These are phyloP conservation scores for Catagonus wagneri DNA, from an alignment of 2,113 vertebrate species.

Conservation along the genomic window DNA sequence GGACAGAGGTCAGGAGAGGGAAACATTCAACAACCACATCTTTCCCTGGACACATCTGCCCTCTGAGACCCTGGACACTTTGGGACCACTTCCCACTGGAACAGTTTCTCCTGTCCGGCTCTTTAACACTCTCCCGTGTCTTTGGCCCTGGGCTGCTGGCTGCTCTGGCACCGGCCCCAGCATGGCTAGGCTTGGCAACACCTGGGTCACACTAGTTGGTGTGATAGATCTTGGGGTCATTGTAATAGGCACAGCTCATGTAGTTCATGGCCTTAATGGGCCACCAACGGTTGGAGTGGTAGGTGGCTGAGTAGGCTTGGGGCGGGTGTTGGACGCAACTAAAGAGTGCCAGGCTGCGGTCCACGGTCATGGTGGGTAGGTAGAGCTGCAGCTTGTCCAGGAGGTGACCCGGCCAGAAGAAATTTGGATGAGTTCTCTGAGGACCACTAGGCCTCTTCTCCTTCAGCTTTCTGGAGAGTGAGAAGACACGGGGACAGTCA, in stretches of 20 bases:
- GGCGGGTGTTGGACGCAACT: background rate
- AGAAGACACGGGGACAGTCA: background rate
- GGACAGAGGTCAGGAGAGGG: constrained; percentile 20
- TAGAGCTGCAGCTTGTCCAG: constrained; percentile 84
- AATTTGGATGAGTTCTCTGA: constrained; percentile 53
- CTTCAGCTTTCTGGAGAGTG: constrained; percentile 72
- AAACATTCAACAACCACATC: background rate
- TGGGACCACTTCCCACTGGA: background rate
- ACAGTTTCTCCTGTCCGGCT: background rate
- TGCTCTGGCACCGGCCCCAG: background rate
- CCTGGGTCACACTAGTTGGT: background rate
- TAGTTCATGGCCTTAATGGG: constrained; percentile 4
- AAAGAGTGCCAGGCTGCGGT: constrained; percentile 68
- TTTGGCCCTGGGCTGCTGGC: background rate
- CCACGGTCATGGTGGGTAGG: constrained; percentile 28
- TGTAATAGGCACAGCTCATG: background rate
- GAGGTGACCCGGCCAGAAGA: constrained; percentile 85
- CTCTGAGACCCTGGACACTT: background rate
- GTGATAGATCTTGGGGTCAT: constrained; percentile 48
- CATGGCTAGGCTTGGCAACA: background rate
- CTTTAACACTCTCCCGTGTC: background rate
- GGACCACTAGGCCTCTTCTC: background rate
- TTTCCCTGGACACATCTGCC: background rate
- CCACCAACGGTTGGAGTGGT: constrained; percentile 43
- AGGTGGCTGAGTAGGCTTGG: background rate